These are phyloP conservation scores for Addax nasomaculatus DNA, from an alignment of 2,113 vertebrate species.

Conservation along the genomic window DNA sequence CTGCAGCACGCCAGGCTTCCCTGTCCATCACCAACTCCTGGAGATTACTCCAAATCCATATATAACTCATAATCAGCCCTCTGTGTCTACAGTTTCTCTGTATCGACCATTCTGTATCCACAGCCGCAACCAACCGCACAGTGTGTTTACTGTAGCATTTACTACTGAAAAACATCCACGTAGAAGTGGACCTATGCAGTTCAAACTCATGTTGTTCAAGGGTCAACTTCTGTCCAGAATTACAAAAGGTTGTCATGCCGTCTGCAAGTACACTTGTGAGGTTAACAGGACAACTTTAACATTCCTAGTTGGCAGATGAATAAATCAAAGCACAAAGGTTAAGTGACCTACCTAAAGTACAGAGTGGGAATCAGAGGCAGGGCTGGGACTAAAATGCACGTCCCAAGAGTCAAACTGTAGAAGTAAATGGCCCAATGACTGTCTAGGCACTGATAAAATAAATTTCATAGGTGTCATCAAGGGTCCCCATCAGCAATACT, in stretches of 20 bases:
- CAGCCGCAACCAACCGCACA: rapidly evolving
- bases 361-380: not conserved
- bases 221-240: not conserved
- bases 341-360: not conserved
- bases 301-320: not conserved
- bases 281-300: not conserved
- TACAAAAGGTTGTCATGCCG: not conserved
- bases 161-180: not conserved
- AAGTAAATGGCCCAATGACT: not conserved
- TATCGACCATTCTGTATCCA: not conserved
- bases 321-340: not conserved
- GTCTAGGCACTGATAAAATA: not conserved
- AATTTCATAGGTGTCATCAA: not conserved
- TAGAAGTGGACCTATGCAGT: not conserved
- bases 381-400: not conserved
- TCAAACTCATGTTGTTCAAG: not conserved
- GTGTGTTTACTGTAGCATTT: not conserved
- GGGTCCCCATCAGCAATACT: no score
- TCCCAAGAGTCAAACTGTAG: not conserved
- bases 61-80: not conserved
- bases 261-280: not conserved
- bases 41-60: not conserved
- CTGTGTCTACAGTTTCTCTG: no score
- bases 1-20: not conserved
- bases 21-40: not conserved